Evolutionary conservation across 2,113 vertebrate genomes (phyloP).

Genomic region (Corynorhinus townsendii): DNA sequence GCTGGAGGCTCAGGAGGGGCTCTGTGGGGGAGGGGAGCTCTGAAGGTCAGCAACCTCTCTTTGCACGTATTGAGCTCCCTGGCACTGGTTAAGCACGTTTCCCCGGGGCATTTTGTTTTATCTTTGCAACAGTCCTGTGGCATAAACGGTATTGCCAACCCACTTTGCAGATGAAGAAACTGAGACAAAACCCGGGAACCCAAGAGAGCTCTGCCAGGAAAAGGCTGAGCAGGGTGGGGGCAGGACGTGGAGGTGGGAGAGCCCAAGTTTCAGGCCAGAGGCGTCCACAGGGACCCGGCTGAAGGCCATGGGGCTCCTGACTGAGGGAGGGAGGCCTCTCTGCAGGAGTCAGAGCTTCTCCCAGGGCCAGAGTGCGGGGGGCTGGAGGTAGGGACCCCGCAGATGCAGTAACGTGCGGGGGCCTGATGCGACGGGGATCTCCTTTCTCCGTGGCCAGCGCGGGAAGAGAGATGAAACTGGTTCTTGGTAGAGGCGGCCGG

Average conservation of each 20-base stretch:
- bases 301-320: background rate
- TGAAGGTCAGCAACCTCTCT: too few relatives aligned
- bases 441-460: too few relatives aligned
- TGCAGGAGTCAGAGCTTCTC: background rate
- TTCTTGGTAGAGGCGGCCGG: too few relatives aligned
- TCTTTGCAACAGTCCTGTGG: background rate
- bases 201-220: background rate
- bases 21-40: background rate
- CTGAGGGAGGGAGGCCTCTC: background rate
- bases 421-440: too few relatives aligned
- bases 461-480: too few relatives aligned
- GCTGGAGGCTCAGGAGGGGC: background rate
- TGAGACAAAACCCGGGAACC: background rate
- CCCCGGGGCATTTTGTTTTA: background rate
- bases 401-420: too few relatives aligned
- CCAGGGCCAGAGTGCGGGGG: background rate
- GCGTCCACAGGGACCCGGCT: background rate
- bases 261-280: background rate
- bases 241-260: background rate
- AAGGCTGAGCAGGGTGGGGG: too few relatives aligned
- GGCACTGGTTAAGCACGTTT: background rate
- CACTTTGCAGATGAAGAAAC: background rate
- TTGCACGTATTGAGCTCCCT: fast-evolving
- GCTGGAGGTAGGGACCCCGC: background rate
- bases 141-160: background rate